A percentile compares a stretch with the other conserved stretches of the same genome.
phyloP scores from a whole-genome alignment of 2,888 invertebrate species.

The Fragum sueziense region DNA sequence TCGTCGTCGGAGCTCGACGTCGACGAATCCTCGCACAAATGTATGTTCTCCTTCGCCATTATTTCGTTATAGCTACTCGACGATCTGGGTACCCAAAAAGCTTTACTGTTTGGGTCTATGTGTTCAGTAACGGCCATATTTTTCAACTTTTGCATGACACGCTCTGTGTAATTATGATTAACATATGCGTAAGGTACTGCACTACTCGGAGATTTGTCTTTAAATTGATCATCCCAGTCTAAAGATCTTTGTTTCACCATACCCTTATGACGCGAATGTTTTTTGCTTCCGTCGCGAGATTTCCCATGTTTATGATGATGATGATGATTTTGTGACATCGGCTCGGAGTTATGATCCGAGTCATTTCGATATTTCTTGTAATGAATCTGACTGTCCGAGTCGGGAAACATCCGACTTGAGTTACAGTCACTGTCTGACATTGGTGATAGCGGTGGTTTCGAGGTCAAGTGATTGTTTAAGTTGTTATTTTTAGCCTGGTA shows the following conservation, averaged over 20 bases:
- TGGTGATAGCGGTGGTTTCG: conserved; percentile 55
- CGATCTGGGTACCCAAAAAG: conserved; percentile 75
- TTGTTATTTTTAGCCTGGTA: conserved; percentile 25
- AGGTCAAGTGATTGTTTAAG: conserved; percentile 38
- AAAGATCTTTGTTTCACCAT: conserved; percentile 73
- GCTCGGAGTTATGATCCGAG: conserved; percentile 78
- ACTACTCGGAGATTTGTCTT: conserved; percentile 64
- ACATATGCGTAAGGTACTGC: conserved; percentile 77
- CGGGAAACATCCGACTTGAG: conserved; percentile 60
- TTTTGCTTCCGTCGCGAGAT: conserved; percentile 64
- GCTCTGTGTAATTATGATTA: conserved; percentile 76
- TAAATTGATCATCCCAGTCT: conserved; percentile 78
- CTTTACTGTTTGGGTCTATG: conserved; percentile 65
- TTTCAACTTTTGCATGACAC: conserved; percentile 75
- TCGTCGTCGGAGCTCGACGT: conserved; percentile 69
- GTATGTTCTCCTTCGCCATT: conserved; percentile 49
- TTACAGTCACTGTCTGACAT: conserved; percentile 57
- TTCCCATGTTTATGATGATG: conserved; percentile 60
- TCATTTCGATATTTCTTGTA: conserved; percentile 66
- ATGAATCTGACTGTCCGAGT: conserved; percentile 71
- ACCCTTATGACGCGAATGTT: conserved; percentile 66
- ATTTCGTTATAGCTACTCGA: conserved; percentile 71
- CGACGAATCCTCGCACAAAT: conserved; percentile 72
- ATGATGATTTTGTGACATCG: conserved; percentile 65
- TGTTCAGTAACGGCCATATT: conserved; percentile 69